phyloP scores from a whole-genome alignment of 2,797 vertebrate species.

The Lateolabrax maculatus region DNA sequence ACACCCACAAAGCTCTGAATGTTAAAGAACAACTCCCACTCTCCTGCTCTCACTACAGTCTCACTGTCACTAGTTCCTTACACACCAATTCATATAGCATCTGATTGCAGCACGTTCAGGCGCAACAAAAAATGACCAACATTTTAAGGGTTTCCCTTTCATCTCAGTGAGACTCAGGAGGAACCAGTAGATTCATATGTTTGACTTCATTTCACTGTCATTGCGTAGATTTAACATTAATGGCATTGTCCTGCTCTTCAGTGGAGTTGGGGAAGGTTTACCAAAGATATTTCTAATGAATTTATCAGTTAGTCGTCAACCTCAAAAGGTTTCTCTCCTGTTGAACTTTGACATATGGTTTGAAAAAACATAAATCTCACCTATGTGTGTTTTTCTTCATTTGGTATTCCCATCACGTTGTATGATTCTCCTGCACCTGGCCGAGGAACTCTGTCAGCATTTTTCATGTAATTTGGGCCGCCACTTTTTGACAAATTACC shows the following conservation, averaged over 20 bases:
- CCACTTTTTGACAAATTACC: no score
- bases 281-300: no score
- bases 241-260: background rate
- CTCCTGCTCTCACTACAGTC: conserved; percentile 19
- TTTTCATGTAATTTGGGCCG: no score
- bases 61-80: conserved; percentile 12
- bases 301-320: no score
- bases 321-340: background rate
- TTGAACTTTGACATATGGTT: background rate
- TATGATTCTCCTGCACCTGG: background rate
- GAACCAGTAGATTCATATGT: background rate
- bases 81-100: conserved; percentile 6
- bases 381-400: background rate
- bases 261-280: background rate
- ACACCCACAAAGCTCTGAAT: conserved; percentile 33
- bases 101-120: background rate
- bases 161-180: background rate
- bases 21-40: conserved; percentile 40
- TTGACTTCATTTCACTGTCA: no score
- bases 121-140: background rate
- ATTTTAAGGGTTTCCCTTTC: background rate
- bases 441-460: background rate
- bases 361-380: background rate
- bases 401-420: background rate
- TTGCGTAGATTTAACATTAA: background rate